phyloP scores from a whole-genome alignment of 2,797 vertebrate species.

The Acomys russatus region DNA sequence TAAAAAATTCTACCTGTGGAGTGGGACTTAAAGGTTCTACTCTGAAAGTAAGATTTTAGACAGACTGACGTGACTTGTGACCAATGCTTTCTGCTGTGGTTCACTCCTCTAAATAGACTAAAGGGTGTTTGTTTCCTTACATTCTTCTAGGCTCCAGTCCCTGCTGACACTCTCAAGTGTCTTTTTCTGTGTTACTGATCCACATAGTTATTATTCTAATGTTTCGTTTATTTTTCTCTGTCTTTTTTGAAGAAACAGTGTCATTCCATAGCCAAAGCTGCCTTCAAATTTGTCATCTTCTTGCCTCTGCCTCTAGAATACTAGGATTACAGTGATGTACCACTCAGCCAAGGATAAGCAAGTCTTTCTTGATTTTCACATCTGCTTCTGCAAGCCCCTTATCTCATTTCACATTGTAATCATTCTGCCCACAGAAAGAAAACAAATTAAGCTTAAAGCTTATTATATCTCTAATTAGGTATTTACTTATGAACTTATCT shows the following conservation, averaged over 20 bases:
- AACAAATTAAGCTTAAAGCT: constrained; percentile 5
- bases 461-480: constrained; percentile 7
- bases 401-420: constrained; percentile 19
- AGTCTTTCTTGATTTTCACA: neutral
- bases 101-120: neutral
- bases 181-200: neutral
- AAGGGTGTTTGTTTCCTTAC: neutral
- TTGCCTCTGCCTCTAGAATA: neutral
- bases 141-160: neutral
- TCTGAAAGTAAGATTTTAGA: neutral
- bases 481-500: neutral
- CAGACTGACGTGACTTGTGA: neutral
- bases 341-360: neutral
- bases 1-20: neutral
- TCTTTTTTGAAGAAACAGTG: neutral
- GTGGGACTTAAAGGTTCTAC: neutral
- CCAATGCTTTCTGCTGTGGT: neutral
- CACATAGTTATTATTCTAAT: neutral
- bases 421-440: neutral
- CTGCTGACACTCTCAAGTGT: neutral
- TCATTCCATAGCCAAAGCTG: neutral
- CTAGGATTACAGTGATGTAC: neutral
- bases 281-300: neutral
- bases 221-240: neutral
- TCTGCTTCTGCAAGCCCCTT: neutral